Evolutionary conservation across 2,888 invertebrate genomes (phyloP), one percentile per base, ranked within the genome.

Genomic region (Acleris sparsana): DNA sequence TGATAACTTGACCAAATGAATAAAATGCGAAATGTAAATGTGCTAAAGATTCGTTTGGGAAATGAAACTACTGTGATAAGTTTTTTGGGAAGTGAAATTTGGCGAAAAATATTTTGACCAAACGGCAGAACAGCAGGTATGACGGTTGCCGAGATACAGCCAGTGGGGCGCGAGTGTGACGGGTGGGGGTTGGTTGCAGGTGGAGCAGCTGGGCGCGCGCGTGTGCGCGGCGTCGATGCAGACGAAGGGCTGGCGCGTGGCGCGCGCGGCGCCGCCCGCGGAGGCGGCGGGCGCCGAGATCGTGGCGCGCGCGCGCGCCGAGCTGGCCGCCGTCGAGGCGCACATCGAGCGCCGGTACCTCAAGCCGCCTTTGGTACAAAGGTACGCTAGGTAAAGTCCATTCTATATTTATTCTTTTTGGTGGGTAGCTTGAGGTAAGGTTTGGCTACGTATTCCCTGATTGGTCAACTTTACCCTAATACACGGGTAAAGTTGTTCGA

Each of bases 321-420:
- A 97, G 76, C 93, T 99, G 62, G 93, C 97, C 5, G 94, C 95
- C 0, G 91, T 99, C 16, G 99, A 99, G 87, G 95, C 96, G 0
- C 97, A 97, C 73, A 97, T 99, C 62, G 99, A 99, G 86, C 93
- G 98, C 74, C 93, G 99, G 73, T 99, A 99, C 85, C 93, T 99
- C 52, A 98, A 98, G 86, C 98, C 98, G 67, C 99, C 99, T 52
- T 93, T 99, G 65, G 97, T 96, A 77, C 91, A 89, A 81, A 92
- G 92, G 92, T 91, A 86, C 77, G 85, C 86, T 83, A 85, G 87
- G 87, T 87, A 87, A 85, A 81, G 85, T 83, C 75, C 72, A 70
- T 69, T 69, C 66, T 25, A 60, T 66, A 65, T 56, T 70, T 18
- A 62, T 65, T 58, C 33, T 6, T 55, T 39, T 55, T 22, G 55